Base-by-base conservation (phyloP, 1,140 invertebrate species). In the Drosophila grimshawi region DNA sequence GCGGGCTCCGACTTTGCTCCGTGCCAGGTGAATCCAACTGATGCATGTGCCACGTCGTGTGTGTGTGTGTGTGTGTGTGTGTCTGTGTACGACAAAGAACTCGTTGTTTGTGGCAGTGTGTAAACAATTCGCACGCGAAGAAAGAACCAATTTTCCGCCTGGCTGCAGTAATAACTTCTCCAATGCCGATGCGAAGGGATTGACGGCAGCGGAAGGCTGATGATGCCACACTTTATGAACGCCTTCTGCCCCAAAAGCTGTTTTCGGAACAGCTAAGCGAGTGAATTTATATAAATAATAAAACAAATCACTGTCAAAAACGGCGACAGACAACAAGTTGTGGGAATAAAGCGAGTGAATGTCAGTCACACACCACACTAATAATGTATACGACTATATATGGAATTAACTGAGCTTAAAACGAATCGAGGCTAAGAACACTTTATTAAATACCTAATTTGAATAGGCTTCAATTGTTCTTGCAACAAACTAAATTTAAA, bases 141-240 rank as follows among this genome's bases (percentile, higher is more conserved):
- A 78, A 78, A 80, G 70, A 80, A 78, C 57, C 75, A 78, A 80
- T 80, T 80, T 80, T 80, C 70, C 62, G 71, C 76, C 62, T 80
- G 51, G 78, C 46, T 78, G 78, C 78, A 66, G 45, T 78, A 80
- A 80, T 80, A 80, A 78, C 78, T 78, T 78, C 65, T 74, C 62
- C 7, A 2, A 62, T 66, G 46, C 51, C 49, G 51, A 76, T 55
- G 68, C 57, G 49, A 33, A 30, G 45, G 41, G 2, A 37, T 5
- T 4, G 48, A 35, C n/a, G 11, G 30, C 11, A 35, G 32, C 46
- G 19, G 19, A 19, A 1, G 19, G 19, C 19, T 19, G 19, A 19
- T 19, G 19, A 19, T 53, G 59, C 67, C 32, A 5, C 45, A 61
- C 45, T 49, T 49, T 49, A 27, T 60, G 57, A 32, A 6, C 19